Base-by-base conservation (phyloP, 2,797 vertebrate genomes). In the Scomberomorus guttatus region DNA sequence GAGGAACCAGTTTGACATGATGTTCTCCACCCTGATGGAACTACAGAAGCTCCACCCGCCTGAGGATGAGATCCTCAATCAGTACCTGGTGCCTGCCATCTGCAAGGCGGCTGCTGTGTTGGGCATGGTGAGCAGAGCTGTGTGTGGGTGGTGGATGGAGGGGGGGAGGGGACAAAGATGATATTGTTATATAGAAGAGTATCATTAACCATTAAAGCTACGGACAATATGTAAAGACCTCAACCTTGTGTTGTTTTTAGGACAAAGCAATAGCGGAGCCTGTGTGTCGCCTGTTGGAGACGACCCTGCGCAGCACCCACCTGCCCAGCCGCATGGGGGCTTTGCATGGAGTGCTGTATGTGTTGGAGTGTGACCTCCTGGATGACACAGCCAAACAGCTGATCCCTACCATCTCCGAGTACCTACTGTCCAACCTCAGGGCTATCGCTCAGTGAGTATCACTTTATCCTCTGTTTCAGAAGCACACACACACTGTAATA, bases 1-100 rank as follows among this genome's bases (percentile, higher is more conserved):
- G 91, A 96, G 98, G 87, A 99, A 96, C 92, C 98, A 99, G 93
- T 99, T 99, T 91, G 98, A 99, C 92, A 98, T 97, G 97, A 99
- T 99, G 98, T 99, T 98, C 80, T 92, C 95, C 64, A 97, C 98
- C 0, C 81, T 99, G 91, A 97, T 95, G 52, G 98, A 99, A 77
- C 90, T 99, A 46, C 96, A 98, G 82, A 97, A 97, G 91, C 96
- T 96, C 39, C 98, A 99, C 83, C 98, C 98, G 0, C 92, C 96
- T 0, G 98, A 99, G 82, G 98, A 99, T 27, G 98, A 99, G 90
- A 99, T 99, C 83, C 97, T 99, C 44, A 91, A 97, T 57, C 98
- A 99, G 72, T 99, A 99, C 92, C 94, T 99, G 75, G 97, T 99
- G 66, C 98, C 98, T 1, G 98, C 98, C 67, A 97, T 96, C 88